phyloP scores from a whole-genome alignment of 2,113 vertebrate genomes.

The Sakesphorus luctuosus region DNA sequence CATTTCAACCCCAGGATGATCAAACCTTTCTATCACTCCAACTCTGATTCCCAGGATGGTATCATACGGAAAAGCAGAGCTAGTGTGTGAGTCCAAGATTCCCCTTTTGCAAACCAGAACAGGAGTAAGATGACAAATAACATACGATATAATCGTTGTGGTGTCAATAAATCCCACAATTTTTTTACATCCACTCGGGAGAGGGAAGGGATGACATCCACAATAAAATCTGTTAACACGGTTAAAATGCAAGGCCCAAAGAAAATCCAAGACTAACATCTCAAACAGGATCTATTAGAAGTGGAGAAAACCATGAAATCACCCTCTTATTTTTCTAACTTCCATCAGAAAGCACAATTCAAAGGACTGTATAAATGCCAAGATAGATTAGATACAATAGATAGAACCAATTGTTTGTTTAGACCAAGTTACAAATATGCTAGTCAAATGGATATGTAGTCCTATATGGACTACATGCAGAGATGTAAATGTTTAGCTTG shows the following conservation, averaged over 20 bases:
- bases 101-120: background rate
- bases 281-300: constrained; percentile 33
- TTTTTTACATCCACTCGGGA: background rate
- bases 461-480: constrained; percentile 41
- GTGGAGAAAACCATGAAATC: constrained; percentile 62
- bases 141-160: background rate
- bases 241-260: background rate
- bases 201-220: background rate
- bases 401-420: constrained; percentile 50
- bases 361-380: constrained; percentile 60
- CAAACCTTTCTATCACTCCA: background rate
- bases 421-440: background rate
- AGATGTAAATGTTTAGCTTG: constrained; percentile 24
- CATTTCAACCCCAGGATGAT: background rate
- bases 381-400: constrained; percentile 60
- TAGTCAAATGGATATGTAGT: constrained; percentile 40
- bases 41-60: background rate
- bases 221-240: constrained; percentile 9
- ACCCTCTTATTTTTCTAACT: constrained; percentile 55
- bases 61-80: background rate
- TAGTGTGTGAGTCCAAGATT: background rate
- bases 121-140: background rate
- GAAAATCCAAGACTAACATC: constrained; percentile 35
- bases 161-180: background rate
- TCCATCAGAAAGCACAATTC: constrained; percentile 40